These are phyloP conservation scores for Papilio aristodemus DNA, from an alignment of 1,140 invertebrate species.

Conservation along the genomic window DNA sequence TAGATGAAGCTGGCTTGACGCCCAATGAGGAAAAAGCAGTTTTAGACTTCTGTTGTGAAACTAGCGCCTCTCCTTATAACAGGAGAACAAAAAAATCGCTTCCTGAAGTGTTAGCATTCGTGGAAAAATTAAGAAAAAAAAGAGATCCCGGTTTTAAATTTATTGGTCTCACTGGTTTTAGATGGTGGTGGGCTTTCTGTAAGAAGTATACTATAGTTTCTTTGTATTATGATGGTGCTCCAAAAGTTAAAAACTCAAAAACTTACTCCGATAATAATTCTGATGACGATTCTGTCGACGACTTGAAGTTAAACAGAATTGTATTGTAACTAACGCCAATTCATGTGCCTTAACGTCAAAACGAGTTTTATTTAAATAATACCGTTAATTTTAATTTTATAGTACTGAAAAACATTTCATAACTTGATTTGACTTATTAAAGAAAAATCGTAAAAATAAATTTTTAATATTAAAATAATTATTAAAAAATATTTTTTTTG, in stretches of 20 bases:
- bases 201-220: conserved; percentile 88
- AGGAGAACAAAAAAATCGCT: conserved; percentile 86
- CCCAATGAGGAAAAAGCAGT: conserved; percentile 83
- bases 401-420: too few species aligned
- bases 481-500: too few species aligned
- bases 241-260: conserved; percentile 50
- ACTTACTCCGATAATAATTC: conserved; percentile 49
- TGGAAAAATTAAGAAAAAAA: conserved; percentile 82
- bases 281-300: conserved; percentile 51
- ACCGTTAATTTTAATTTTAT: too few species aligned
- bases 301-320: not conserved
- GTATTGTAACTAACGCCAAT: not conserved
- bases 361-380: not conserved
- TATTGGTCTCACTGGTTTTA: conserved; percentile 84
- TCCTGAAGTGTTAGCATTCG: conserved; percentile 83
- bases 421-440: too few species aligned
- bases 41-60: conserved; percentile 88
- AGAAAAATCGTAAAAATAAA: too few species aligned
- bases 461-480: too few species aligned
- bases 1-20: conserved; percentile 85
- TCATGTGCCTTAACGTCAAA: not conserved
- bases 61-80: conserved; percentile 86
- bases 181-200: conserved; percentile 92
- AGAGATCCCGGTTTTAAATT: conserved; percentile 85
- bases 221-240: conserved; percentile 55